Base-by-base conservation (phyloP, 2,797 vertebrate genomes). In the Girardinus metallicus region DNA sequence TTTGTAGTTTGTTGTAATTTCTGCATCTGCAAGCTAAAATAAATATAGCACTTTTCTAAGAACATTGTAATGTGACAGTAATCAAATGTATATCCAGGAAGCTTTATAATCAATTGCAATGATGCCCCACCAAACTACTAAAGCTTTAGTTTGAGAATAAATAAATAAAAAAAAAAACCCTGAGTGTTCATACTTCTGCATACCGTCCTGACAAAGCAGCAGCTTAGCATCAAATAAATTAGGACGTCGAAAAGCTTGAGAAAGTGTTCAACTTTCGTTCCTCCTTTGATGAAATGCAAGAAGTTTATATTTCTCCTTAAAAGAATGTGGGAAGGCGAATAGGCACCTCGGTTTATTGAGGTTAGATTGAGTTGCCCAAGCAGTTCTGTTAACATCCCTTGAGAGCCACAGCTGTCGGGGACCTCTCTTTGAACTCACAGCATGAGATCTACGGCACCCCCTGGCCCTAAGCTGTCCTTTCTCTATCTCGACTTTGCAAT, bases 361-460 rank as follows among this genome's bases (percentile, higher is more conserved):
- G 92, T 88, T 74, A 85, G 92, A 91, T 91, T 86, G 81, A 80
- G 75, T 89, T 87, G 77, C 77, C 80, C 77, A 13, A 81, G 39
- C 86, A 83, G 74, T 79, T 77, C 73, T 83, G 71, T 80, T 70
- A 90, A 88, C 88, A 88, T 94, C 93, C 91, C 86, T 76, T 73
- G 92, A 91, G 94, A 94, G 77, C 81, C 89, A 92, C 95, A 95
- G 94, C 94, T 95, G 95, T 88, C 82, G 79, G 84, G 92, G 87
- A 94, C 94, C 95, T 95, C 91, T 92, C 87, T 89, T 89, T 96
- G 95, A 96, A 95, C 94, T 84, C 93, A 83, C 87, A 70, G 93
- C 92, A 92, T 94, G 92, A 93, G 93, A 93, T 88, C 91, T 83
- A 74, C 79, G 55, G 82, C 86, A 90, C 88, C 83, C 83, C 83